Evolutionary conservation across 2,888 invertebrate species (phyloP).

Genomic region (Pimpla rufipes): DNA sequence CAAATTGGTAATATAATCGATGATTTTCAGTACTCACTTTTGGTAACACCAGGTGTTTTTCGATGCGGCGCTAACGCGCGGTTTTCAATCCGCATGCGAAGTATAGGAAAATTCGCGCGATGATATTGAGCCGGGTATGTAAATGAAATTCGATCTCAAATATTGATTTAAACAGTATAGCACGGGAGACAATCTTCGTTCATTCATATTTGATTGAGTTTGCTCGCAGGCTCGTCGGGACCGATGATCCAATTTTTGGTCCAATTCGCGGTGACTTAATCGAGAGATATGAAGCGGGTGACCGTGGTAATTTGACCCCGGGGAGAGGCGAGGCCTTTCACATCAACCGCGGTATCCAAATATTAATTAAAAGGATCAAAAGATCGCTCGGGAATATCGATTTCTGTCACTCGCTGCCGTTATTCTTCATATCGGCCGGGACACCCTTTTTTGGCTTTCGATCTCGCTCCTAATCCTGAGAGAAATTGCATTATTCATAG

Average conservation of each 20-base stretch:
- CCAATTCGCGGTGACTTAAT: too few relatives aligned
- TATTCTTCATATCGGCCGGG: slow-evolving; percentile 77
- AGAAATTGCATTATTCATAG: slow-evolving; percentile 66
- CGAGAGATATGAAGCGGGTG: too few relatives aligned
- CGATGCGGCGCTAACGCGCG: too few relatives aligned
- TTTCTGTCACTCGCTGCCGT: slow-evolving; percentile 79
- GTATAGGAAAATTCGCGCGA: background rate
- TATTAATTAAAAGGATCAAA: slow-evolving; percentile 49
- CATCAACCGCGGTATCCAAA: background rate
- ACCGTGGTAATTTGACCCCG: too few relatives aligned
- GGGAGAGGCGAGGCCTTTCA: too few relatives aligned
- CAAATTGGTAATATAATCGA: too few relatives aligned
- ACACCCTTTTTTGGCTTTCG: slow-evolving; percentile 41
- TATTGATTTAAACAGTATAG: background rate
- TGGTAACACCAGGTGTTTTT: too few relatives aligned
- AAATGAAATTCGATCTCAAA: slow-evolving; percentile 1
- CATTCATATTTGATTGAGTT: background rate
- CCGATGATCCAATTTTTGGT: too few relatives aligned
- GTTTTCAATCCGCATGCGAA: background rate
- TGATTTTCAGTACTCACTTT: too few relatives aligned
- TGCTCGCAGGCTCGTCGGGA: background rate
- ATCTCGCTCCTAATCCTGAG: slow-evolving; percentile 9
- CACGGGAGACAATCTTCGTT: background rate
- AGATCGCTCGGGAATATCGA: slow-evolving; percentile 69
- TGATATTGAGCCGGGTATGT: background rate